These are phyloP conservation scores for Girardinus metallicus DNA, from an alignment of 2,797 vertebrate genomes.

Conservation along the genomic window DNA sequence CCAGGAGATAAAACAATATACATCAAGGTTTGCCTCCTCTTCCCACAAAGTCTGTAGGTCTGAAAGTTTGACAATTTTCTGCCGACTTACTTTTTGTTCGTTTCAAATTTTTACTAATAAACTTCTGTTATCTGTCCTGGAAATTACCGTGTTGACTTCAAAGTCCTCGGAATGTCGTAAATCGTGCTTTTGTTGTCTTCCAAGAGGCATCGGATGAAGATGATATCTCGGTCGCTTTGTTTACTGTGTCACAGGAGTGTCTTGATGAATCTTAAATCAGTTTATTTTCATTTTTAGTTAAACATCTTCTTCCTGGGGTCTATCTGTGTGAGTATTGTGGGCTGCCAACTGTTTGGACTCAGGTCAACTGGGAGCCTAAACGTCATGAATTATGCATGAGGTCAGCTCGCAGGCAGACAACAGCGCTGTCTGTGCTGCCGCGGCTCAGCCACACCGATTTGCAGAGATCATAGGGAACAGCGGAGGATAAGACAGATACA, in stretches of 20 bases:
- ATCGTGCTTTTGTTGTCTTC: background rate
- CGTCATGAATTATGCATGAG: constrained; percentile 76
- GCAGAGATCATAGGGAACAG: constrained; percentile 52
- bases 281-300: constrained; percentile 49
- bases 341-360: constrained; percentile 73
- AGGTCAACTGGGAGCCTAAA: constrained; percentile 61
- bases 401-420: constrained; percentile 68
- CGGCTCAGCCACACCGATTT: constrained; percentile 52
- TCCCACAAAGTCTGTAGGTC: background rate
- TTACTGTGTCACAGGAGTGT: constrained; percentile 20
- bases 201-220: constrained; percentile 10
- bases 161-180: background rate
- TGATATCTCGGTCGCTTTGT: constrained; percentile 29
- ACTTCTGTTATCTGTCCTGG: background rate
- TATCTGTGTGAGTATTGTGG: constrained; percentile 62
- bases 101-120: background rate
- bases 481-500: constrained; percentile 38
- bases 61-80: background rate
- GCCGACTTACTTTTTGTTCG: background rate
- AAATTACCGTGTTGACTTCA: constrained; percentile 16
- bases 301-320: constrained; percentile 52
- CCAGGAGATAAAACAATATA: constrained; percentile 21
- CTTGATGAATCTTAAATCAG: constrained; percentile 53
- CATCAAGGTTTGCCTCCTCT: constrained; percentile 23
- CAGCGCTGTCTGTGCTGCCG: constrained; percentile 72